Evolutionary conservation across 2,888 invertebrate genomes (phyloP).

Genomic region (Urechis unicinctus): DNA sequence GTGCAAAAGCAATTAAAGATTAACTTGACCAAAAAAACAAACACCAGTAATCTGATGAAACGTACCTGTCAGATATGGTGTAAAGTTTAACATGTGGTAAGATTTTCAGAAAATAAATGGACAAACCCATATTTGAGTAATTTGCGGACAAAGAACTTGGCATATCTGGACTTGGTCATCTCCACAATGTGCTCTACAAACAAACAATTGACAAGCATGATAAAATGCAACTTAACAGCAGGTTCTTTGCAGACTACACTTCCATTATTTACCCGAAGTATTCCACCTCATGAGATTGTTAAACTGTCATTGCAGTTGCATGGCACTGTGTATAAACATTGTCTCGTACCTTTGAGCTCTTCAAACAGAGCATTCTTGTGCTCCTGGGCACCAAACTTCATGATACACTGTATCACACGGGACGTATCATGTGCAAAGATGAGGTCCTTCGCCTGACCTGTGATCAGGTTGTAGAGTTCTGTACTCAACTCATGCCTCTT

Average conservation of each 20-base stretch:
- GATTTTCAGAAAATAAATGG: not conserved
- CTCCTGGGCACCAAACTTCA: conserved; percentile 63
- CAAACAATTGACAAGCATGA: not conserved
- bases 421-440: conserved; percentile 79
- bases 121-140: conserved; percentile 71
- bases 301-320: too few relatives aligned
- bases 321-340: conserved; percentile 27
- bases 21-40: not conserved
- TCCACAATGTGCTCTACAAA: conserved; percentile 40
- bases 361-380: conserved; percentile 65
- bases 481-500: conserved; percentile 45
- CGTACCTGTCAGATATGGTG: too few relatives aligned
- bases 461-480: conserved; percentile 41
- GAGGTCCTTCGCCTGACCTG: conserved; percentile 57
- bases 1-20: conserved; percentile 56
- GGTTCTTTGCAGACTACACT: not conserved
- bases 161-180: conserved; percentile 55
- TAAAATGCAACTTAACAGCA: not conserved
- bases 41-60: too few relatives aligned
- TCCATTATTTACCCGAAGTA: too few relatives aligned
- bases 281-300: too few relatives aligned
- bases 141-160: conserved; percentile 62
- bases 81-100: too few relatives aligned
- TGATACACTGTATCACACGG: conserved; percentile 78
- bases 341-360: conserved; percentile 63